Evolutionary conservation across 2,113 vertebrate species (phyloP).

Genomic region (Amazona vittata): DNA sequence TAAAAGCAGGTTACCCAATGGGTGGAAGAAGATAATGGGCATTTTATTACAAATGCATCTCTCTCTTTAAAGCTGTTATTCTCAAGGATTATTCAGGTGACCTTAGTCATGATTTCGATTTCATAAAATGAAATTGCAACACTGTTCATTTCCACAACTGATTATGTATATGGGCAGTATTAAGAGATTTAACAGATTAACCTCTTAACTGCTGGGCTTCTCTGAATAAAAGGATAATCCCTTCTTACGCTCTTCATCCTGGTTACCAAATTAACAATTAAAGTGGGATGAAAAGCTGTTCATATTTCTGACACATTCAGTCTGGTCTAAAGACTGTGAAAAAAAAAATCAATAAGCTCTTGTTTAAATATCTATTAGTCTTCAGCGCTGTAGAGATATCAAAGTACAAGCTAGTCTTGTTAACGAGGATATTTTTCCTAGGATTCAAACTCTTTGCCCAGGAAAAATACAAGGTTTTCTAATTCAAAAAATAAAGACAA

Average conservation of each 20-base stretch:
- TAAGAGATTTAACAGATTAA: constrained; percentile 44
- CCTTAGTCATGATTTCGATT: constrained; percentile 57
- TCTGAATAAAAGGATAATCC: neutral
- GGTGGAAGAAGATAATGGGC: constrained; percentile 51
- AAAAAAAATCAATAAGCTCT: neutral
- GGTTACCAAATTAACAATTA: neutral
- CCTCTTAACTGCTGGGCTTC: constrained; percentile 12
- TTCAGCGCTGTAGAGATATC: neutral
- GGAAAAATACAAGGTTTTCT: neutral
- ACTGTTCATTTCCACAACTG: constrained; percentile 25
- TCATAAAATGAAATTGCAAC: constrained; percentile 56
- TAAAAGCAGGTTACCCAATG: constrained; percentile 62
- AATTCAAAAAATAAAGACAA: neutral
- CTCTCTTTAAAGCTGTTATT: constrained; percentile 53
- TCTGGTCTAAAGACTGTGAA: neutral
- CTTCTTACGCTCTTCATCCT: rapidly evolving
- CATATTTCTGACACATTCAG: neutral
- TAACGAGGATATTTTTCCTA: neutral
- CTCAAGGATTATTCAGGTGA: constrained; percentile 59
- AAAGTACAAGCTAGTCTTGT: neutral
- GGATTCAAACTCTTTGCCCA: rapidly evolving
- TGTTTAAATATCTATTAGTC: neutral
- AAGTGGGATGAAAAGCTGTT: neutral
- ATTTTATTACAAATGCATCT: constrained; percentile 57
- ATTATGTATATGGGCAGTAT: constrained; percentile 41